These are phyloP conservation scores for Ichneumon xanthorius DNA, from an alignment of 2,888 invertebrate genomes.

Conservation along the genomic window DNA sequence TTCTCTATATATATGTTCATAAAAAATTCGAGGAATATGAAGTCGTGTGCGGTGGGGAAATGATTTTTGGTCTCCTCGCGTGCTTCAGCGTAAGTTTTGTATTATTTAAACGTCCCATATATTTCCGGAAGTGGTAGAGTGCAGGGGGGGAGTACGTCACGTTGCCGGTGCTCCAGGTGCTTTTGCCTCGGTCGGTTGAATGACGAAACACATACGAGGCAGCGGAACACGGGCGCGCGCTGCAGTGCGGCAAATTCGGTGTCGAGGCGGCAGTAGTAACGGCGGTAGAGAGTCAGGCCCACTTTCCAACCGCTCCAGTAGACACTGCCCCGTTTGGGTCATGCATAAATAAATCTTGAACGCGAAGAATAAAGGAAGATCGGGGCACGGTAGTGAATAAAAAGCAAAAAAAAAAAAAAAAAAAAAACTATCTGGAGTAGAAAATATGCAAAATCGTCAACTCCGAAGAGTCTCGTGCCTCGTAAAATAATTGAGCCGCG, in stretches of 20 bases:
- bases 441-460: slow-evolving; percentile 28
- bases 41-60: not conserved
- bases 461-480: slow-evolving; percentile 14
- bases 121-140: slow-evolving; percentile 45
- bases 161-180: slow-evolving; percentile 42
- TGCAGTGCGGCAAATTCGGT: slow-evolving; percentile 66
- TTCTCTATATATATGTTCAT: not conserved
- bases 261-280: slow-evolving; percentile 45
- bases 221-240: slow-evolving; percentile 42
- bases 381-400: not conserved
- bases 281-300: slow-evolving; percentile 53
- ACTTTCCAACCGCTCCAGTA: slow-evolving; percentile 51
- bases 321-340: slow-evolving; percentile 49
- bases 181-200: slow-evolving; percentile 41
- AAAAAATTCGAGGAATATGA: not conserved
- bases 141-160: slow-evolving; percentile 16
- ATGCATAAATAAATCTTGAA: slow-evolving; percentile 64
- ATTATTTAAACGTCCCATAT: slow-evolving; percentile 40
- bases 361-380: slow-evolving; percentile 49
- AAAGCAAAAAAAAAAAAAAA: slow-evolving; percentile 11
- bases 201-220: slow-evolving; percentile 52
- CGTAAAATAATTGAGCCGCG: slow-evolving; percentile 45
- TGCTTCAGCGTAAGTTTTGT: not conserved
- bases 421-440: slow-evolving; percentile 6
- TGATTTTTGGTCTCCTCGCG: not conserved